Evolutionary conservation across 2,797 vertebrate species (phyloP), one percentile per base, ranked within the genome.

Genomic region (Phrynocephalus vlangalii): DNA sequence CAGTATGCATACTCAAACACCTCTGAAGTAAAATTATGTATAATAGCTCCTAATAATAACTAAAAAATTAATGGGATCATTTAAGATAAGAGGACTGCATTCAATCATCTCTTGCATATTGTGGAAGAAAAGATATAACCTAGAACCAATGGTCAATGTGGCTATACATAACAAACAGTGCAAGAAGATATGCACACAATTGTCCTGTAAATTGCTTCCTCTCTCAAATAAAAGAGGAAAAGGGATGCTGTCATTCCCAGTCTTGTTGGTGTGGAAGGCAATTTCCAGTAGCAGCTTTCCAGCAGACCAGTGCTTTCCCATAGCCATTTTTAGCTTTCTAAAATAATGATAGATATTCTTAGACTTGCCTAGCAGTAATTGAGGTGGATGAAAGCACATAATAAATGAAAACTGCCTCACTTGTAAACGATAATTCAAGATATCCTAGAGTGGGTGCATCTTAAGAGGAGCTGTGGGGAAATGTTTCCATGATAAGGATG

Each of bases 331-430:
- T 86, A 71, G 73, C 20, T 52, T 91, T 71, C 48, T 70, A 33
- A 82, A 70, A 68, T 77, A 82, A 77, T 66, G 56, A 86, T 75
- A 82, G 73, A 67, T 30, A 66, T 38, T n/a, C 80, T 85, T 78
- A 67, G 38, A 16, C 18, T 67, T 83, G 63, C 9, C 6, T 83
- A 56, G 63, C n/a, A 80, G 38, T 81, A 80, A 88, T 85, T 88
- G 86, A 38, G 52, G 26, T 80, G 70, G 70, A 18, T 90, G 88
- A 93, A 87, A 76, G 60, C 82, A 30, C 56, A 3, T 68, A 75
- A 86, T 90, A 87, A 89, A 88, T 84, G 56, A 77, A 88, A 33
- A 79, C 56, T 10, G n/a, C 38, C 79, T 83, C 67, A 56, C 83
- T 81, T 82, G 66, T 33, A 20, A 82, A 44, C 5, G 82, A 72